phyloP scores from a whole-genome alignment of 2,888 invertebrate genomes.

The Cephus rjabovi region DNA sequence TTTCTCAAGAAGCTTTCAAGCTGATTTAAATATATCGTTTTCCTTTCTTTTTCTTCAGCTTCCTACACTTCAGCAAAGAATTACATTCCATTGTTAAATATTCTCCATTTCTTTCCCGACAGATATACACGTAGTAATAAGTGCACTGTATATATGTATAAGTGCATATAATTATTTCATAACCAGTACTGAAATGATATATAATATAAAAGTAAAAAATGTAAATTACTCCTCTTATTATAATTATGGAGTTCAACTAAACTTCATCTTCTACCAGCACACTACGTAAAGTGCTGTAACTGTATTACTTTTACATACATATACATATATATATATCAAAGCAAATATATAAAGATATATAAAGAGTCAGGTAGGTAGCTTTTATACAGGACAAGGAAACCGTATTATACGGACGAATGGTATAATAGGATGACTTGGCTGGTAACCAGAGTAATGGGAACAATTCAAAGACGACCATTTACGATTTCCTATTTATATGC shows the following conservation, averaged over 20 bases:
- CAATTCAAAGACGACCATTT: neutral
- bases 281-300: neutral
- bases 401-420: constrained; percentile 14
- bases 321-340: neutral
- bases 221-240: neutral
- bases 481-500: neutral
- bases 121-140: neutral
- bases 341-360: constrained; percentile 3
- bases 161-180: neutral
- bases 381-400: constrained; percentile 22
- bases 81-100: neutral
- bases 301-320: neutral
- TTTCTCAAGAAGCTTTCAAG: neutral
- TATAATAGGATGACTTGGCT: constrained; percentile 21
- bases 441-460: constrained; percentile 12
- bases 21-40: neutral
- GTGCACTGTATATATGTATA: neutral
- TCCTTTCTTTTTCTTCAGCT: neutral
- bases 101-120: neutral
- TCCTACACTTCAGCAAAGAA: neutral
- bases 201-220: neutral
- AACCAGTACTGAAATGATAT: neutral
- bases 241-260: neutral
- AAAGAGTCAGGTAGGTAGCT: neutral
- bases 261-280: neutral